Conservation (phyloP, 2,888 invertebrate species). For the Polia nebulosa region DNA sequence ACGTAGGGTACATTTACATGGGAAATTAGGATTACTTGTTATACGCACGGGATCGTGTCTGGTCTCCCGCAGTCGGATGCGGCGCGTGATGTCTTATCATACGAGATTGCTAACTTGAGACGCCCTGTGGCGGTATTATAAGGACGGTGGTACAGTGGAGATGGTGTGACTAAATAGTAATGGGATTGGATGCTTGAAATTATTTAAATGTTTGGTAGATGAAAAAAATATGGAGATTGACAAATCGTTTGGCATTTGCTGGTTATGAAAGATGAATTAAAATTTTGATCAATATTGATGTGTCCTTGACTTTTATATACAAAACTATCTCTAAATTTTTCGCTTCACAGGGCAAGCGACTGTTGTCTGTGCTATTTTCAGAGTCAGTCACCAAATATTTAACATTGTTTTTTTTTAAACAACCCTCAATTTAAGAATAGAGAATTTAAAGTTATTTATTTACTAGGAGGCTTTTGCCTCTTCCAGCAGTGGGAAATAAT, state of each 20-base stretch:
- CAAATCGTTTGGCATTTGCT: neutral
- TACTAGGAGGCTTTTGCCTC: too few species aligned
- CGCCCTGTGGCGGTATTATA: slow-evolving; percentile 48
- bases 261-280: neutral
- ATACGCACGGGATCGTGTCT: slow-evolving; percentile 4
- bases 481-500: too few species aligned
- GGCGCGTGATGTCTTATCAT: slow-evolving; percentile 46
- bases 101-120: slow-evolving; percentile 61
- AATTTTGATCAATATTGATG: neutral
- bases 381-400: too few species aligned
- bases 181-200: neutral
- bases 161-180: slow-evolving; percentile 7
- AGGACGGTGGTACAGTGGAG: slow-evolving; percentile 4
- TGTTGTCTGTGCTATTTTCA: too few species aligned
- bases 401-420: too few species aligned
- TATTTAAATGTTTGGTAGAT: neutral
- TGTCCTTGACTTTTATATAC: too few species aligned
- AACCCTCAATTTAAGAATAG: too few species aligned
- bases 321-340: too few species aligned
- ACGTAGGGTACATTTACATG: too few species aligned
- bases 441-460: too few species aligned
- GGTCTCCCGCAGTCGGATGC: slow-evolving; percentile 28
- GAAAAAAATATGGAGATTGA: neutral
- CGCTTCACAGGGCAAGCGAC: too few species aligned
- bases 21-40: slow-evolving; percentile 35